Base-by-base conservation (phyloP, 23 tunicate genomes). In the Trididemnum nubilum region DNA sequence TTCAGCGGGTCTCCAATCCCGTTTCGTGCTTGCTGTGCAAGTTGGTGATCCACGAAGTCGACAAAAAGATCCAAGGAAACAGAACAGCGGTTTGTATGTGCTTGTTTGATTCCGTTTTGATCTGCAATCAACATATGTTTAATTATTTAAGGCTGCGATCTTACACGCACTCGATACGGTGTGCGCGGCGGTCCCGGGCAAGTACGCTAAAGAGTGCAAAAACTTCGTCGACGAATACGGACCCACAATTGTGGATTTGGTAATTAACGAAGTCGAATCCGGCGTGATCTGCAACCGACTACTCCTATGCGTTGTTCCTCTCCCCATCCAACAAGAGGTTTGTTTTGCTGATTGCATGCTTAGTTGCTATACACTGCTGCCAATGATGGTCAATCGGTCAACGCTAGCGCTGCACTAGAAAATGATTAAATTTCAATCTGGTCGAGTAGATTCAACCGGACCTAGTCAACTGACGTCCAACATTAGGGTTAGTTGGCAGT, bases 51-150 rank as follows among this genome's bases (percentile, higher is more conserved):
- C 83, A 85, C 23, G 90, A 85, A 67, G 38, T 91, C 49, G 97
- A 91, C 65, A 85, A 82, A 59, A 32, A 85, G 77, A 86, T 91
- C 24, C 64, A 81, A 52, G 97, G 81, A 76, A 81, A 91, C 65
- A 85, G 67, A 67, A 91, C 97, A 30, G 90, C 76, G 84, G 97
- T 90, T 39, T 33, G 70, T 44, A 15, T 44, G 15, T 7, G 9
- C 15, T 44, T 44, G 9, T 44, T 44, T 44, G 9, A n/a, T n/a
- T n/a, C n/a, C n/a, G n/a, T n/a, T n/a, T n/a, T n/a, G n/a, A n/a
- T n/a, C n/a, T n/a, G n/a, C n/a, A n/a, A n/a, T n/a, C n/a, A n/a
- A n/a, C n/a, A n/a, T n/a, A n/a, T n/a, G n/a, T 44, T 44, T 7
- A 7, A 44, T 7, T 44, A 7, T 44, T 44, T 15, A 44, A 44